Evolutionary conservation across 2,888 invertebrate species (phyloP).

Genomic region (Mesorhabditis belari): DNA sequence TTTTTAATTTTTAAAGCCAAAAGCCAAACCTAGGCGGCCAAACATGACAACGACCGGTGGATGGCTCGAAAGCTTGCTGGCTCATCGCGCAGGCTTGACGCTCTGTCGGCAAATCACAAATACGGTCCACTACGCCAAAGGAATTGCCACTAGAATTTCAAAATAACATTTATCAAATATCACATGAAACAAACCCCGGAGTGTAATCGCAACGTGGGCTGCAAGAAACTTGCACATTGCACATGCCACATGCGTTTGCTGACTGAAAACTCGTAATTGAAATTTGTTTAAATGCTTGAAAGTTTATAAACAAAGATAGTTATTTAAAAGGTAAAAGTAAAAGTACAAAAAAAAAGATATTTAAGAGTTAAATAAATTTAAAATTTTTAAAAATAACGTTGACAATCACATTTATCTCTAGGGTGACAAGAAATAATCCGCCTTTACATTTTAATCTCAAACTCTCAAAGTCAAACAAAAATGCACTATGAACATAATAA

Average conservation of each 20-base stretch:
- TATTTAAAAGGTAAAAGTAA: too few species aligned
- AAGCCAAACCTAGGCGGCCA: slow-evolving; percentile 39
- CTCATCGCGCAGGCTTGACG: slow-evolving; percentile 48
- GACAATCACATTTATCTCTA: too few species aligned
- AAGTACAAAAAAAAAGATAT: too few species aligned
- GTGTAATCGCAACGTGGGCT: slow-evolving; percentile 30
- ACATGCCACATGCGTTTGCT: slow-evolving; percentile 45
- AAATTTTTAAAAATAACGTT: too few species aligned
- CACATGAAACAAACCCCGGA: slow-evolving; percentile 15
- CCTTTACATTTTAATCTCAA: too few species aligned
- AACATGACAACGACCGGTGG: slow-evolving; percentile 32
- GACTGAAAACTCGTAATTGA: too few species aligned
- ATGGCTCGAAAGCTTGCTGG: slow-evolving; percentile 35
- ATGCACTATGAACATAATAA: too few species aligned
- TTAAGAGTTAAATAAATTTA: too few species aligned
- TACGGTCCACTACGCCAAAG: slow-evolving; percentile 44
- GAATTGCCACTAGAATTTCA: slow-evolving; percentile 32
- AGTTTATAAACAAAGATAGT: too few species aligned
- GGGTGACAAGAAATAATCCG: too few species aligned
- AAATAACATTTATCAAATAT: not conserved
- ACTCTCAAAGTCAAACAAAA: too few species aligned
- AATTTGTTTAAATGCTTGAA: too few species aligned
- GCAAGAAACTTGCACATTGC: slow-evolving; percentile 44
- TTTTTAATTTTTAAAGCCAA: not conserved
- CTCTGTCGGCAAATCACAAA: slow-evolving; percentile 46